These are phyloP conservation scores for Meriones psammophilus DNA, from an alignment of 2,797 vertebrate species.

Conservation along the genomic window DNA sequence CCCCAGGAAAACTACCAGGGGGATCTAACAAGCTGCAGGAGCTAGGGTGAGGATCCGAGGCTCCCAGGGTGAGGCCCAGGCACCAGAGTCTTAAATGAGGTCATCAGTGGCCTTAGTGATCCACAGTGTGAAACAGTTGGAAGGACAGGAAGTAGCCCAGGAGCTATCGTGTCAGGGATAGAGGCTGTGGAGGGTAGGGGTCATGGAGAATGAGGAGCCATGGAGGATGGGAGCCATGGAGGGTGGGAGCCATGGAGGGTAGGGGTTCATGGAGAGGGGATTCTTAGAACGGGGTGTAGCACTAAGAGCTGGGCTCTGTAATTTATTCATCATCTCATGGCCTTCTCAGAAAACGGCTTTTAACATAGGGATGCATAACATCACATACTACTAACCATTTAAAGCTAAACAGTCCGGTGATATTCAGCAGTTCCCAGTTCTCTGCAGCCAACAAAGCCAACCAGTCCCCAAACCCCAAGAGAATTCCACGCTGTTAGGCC, in stretches of 20 bases:
- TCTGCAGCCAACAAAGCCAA: not conserved
- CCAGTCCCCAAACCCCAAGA: not conserved
- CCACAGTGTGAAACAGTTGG: not conserved
- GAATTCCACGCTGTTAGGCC: not conserved
- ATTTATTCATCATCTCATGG: not conserved
- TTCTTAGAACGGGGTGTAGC: too few species aligned
- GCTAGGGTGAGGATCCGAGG: not conserved
- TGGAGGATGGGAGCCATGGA: not conserved
- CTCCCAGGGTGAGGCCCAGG: not conserved
- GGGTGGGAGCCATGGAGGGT: not conserved
- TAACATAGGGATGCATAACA: not conserved
- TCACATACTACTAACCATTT: not conserved
- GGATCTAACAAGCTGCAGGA: not conserved
- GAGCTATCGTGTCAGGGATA: not conserved
- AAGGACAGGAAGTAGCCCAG: too few species aligned
- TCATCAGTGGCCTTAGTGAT: not conserved
- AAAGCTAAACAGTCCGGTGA: not conserved
- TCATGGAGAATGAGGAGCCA: not conserved
- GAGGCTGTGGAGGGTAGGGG: too few species aligned
- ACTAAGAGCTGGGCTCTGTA: not conserved
- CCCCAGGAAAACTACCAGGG: accelerated
- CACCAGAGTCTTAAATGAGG: not conserved
- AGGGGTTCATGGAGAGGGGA: not conserved
- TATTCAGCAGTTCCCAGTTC: not conserved
- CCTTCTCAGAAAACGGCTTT: not conserved